phyloP scores from a whole-genome alignment of 2,113 vertebrate genomes.

The Saimiri boliviensis region DNA sequence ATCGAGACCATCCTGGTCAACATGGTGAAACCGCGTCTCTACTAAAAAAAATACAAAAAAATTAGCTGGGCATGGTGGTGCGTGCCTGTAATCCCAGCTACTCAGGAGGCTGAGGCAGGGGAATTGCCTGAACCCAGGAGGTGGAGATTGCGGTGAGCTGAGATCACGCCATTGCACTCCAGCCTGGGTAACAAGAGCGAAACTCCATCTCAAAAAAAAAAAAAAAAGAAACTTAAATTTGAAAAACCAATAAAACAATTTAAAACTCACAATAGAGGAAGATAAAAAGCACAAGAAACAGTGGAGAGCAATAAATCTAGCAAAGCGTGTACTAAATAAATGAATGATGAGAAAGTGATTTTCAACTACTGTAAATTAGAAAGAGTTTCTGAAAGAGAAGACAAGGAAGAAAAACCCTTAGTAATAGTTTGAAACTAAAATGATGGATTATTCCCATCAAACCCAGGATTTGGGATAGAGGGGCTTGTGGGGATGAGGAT shows the following conservation, averaged over 20 bases:
- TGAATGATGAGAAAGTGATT: not conserved
- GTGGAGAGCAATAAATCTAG: not conserved
- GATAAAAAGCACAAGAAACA: not conserved
- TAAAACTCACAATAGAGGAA: not conserved
- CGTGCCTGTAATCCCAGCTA: too few relatives aligned
- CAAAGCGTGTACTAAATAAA: not conserved
- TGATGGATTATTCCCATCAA: not conserved
- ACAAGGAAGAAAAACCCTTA: not conserved
- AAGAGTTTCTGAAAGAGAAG: not conserved
- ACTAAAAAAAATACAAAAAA: too few relatives aligned
- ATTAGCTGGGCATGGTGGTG: too few relatives aligned
- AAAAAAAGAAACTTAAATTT: slow-evolving; percentile 2
- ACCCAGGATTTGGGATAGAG: not conserved
- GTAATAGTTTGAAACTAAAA: not conserved
- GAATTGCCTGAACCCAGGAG: too few relatives aligned
- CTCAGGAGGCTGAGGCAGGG: too few relatives aligned
- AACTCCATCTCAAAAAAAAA: too few relatives aligned
- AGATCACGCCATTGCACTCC: too few relatives aligned
- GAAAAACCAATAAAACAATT: not conserved
- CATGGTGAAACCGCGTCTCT: too few relatives aligned
- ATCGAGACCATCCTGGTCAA: too few relatives aligned
- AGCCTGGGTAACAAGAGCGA: too few relatives aligned
- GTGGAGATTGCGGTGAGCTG: too few relatives aligned
- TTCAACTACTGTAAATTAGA: not conserved
- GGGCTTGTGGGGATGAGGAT: not conserved